These are phyloP conservation scores for Parnassius mnemosyne DNA, from an alignment of 2,888 invertebrate species.

Conservation along the genomic window DNA sequence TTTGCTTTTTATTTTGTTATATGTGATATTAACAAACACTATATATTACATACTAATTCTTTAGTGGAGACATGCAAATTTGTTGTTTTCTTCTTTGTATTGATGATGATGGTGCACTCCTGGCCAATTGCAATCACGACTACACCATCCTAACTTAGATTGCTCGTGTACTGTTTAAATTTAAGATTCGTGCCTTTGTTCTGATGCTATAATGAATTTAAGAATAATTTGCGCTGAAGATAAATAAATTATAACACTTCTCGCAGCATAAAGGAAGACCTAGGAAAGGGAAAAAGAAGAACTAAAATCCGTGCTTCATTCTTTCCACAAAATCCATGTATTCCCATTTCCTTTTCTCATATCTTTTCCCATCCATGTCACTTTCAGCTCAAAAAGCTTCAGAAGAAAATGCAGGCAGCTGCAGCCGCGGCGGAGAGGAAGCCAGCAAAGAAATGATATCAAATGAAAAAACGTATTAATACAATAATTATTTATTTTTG, in stretches of 20 bases:
- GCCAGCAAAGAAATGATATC: conserved; percentile 29
- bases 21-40: too few species aligned
- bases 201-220: too few species aligned
- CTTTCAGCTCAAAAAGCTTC: conserved; percentile 56
- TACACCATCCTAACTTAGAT: too few species aligned
- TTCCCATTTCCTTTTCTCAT: conserved; percentile 15
- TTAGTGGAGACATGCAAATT: too few species aligned
- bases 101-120: too few species aligned
- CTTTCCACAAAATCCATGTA: conserved; percentile 15
- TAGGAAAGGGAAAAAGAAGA: conserved; percentile 72
- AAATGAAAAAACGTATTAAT: background rate
- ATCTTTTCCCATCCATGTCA: conserved; percentile 27
- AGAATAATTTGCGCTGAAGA: too few species aligned
- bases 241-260: background rate
- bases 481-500: background rate
- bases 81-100: too few species aligned
- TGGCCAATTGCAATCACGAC: too few species aligned
- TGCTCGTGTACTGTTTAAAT: too few species aligned
- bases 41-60: too few species aligned
- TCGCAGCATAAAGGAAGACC: conserved; percentile 54
- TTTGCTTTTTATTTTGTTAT: too few species aligned
- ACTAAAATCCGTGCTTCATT: conserved; percentile 35
- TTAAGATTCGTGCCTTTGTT: too few species aligned
- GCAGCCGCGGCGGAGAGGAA: conserved; percentile 43
- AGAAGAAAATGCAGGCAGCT: conserved; percentile 54